Evolutionary conservation across 2,888 invertebrate species (phyloP).

Genomic region (Rhamphomyia laevipes): DNA sequence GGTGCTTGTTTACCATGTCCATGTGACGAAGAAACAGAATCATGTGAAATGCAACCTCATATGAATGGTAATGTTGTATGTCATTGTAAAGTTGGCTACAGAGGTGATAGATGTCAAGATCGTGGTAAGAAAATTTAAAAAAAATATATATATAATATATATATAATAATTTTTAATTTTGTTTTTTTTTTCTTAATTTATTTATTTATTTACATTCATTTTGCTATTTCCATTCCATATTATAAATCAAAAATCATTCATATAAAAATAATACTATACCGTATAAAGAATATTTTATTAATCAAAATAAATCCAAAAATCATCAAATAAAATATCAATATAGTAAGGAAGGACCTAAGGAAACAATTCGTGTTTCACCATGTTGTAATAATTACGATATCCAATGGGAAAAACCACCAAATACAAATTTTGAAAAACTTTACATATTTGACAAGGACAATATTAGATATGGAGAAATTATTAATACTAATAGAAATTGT

Average conservation of each 20-base stretch:
- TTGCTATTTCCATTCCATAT: background rate
- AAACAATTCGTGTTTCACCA: background rate
- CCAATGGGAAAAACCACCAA: background rate
- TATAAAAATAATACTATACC: no score
- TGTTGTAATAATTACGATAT: background rate
- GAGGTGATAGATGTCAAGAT: slow-evolving; percentile 52
- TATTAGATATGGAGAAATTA: background rate
- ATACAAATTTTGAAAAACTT: background rate
- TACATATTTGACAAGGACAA: background rate
- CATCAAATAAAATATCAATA: no score
- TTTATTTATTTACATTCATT: background rate
- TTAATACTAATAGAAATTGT: background rate
- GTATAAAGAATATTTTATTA: no score
- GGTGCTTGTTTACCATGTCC: slow-evolving; percentile 51
- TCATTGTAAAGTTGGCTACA: slow-evolving; percentile 56
- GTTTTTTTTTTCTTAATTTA: background rate
- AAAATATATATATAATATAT: slow-evolving; percentile 1
- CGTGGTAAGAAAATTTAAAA: slow-evolving; percentile 37
- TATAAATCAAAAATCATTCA: background rate
- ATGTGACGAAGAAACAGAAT: slow-evolving; percentile 57
- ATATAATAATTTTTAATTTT: slow-evolving; percentile 1
- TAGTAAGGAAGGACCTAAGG: background rate
- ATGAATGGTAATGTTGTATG: slow-evolving; percentile 47
- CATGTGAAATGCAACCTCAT: slow-evolving; percentile 46
- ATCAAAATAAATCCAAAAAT: no score